Base-by-base conservation (phyloP, 1,140 invertebrate species). In the Drosophila tani region DNA sequence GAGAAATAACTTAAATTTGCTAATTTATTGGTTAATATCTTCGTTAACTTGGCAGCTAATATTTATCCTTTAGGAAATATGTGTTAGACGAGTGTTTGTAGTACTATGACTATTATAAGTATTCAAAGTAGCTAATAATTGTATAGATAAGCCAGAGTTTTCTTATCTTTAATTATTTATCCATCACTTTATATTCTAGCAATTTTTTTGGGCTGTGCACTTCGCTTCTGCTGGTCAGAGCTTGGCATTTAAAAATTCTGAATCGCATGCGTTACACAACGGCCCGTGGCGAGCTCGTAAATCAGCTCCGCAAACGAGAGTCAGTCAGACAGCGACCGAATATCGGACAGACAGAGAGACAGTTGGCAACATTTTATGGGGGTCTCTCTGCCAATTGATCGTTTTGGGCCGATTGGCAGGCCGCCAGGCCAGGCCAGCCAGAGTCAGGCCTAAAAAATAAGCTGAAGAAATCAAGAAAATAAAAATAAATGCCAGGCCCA, bases 191-290 rank as follows among this genome's bases (percentile, higher is more conserved):
- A 24, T 24, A 24, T 24, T 24, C 21, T 4, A 24, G 21, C 0
- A 3, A 24, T 24, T 24, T 56, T 55, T 64, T 15, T 40, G 6
- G 3, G 21, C 35, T 1, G 21, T 46, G 32, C 46, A 68, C 1
- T 59, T 60, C 27, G 73, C 67, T 80, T 78, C 73, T 66, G 84
- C 74, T 86, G 82, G 75, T 83, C 76, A 83, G 69, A 60, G 56
- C 24, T 82, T 85, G 79, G 75, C 81, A 90, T 90, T 90, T 91
- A 90, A 90, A 67, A 90, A 90, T 90, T 90, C 85, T 90, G 85
- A 88, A 79, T 90, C 81, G 86, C 85, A 88, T 90, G 85, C 91
- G 86, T 92, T 92, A 91, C 91, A 91, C 91, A 92, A 92, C 91
- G 74, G 75, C 84, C 77, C 84, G 81, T 90, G 83, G 79, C 78